Conservation (phyloP, 2,888 invertebrate species). For the Tachina grossa region DNA sequence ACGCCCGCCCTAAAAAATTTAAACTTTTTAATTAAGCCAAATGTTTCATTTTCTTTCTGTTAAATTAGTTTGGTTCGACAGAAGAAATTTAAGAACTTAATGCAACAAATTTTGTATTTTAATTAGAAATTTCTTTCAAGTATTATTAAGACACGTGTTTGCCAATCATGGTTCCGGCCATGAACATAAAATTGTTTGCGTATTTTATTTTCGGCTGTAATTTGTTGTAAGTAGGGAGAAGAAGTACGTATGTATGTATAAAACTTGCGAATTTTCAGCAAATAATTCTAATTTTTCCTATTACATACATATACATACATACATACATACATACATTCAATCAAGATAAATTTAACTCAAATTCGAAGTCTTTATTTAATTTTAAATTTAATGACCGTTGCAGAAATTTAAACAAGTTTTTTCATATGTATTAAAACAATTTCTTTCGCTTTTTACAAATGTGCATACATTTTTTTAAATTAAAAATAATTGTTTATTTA, state of each 20-base stretch:
- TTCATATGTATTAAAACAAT: too few relatives aligned
- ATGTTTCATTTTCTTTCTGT: not conserved
- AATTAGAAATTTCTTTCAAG: conserved; percentile 14
- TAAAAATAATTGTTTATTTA: too few relatives aligned
- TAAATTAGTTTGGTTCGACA: not conserved
- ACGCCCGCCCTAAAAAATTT: conserved; percentile 8
- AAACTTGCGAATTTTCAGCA: not conserved
- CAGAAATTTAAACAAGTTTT: too few relatives aligned
- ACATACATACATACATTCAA: too few relatives aligned
- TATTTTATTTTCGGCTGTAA: not conserved
- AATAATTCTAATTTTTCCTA: not conserved
- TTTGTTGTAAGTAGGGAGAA: not conserved
- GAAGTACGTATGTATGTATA: too few relatives aligned
- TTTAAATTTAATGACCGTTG: too few relatives aligned
- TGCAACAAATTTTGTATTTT: conserved; percentile 10
- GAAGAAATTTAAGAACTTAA: conserved; percentile 8
- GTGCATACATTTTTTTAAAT: too few relatives aligned
- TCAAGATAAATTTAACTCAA: too few relatives aligned
- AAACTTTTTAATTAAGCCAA: conserved; percentile 28
- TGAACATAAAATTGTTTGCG: not conserved
- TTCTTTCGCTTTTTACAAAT: too few relatives aligned
- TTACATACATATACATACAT: not conserved
- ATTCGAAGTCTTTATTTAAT: too few relatives aligned
- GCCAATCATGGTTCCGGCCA: not conserved
- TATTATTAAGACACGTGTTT: not conserved